Evolutionary conservation across 2,113 vertebrate species (phyloP).

Genomic region (Mastomys coucha): DNA sequence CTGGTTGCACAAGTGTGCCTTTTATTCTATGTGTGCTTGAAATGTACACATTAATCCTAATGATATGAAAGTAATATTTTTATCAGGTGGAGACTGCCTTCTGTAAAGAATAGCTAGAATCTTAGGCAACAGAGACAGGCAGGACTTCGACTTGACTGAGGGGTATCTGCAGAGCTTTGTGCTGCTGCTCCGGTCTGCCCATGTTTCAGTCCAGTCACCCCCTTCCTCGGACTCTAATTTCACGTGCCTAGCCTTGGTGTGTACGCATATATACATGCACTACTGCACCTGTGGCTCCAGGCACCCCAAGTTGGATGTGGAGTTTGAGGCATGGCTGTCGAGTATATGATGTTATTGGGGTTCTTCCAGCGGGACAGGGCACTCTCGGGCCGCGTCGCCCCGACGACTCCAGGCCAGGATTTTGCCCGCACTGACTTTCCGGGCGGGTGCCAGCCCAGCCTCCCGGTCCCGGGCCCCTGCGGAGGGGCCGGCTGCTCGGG

Average conservation of each 20-base stretch:
- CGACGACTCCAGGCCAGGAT: slow-evolving; percentile 87
- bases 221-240: neutral
- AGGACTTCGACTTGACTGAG: neutral
- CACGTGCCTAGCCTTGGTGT: neutral
- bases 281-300: neutral
- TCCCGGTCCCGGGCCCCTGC: slow-evolving; percentile 78
- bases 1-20: neutral
- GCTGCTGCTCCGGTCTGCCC: neutral
- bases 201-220: neutral
- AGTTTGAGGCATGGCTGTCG: neutral
- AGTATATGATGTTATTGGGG: neutral
- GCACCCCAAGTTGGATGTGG: neutral
- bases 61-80: neutral
- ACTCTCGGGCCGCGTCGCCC: slow-evolving; percentile 19
- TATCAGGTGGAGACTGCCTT: neutral
- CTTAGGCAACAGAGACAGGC: neutral
- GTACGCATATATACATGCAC: neutral
- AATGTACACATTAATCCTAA: neutral
- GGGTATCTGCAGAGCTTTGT: neutral
- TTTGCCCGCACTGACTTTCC: slow-evolving; percentile 85
- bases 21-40: neutral
- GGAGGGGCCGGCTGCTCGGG: slow-evolving; percentile 78
- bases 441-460: slow-evolving; percentile 76
- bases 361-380: neutral
- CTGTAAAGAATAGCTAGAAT: neutral